phyloP scores from a whole-genome alignment of 2,888 invertebrate species.

The Bembecia ichneumoniformis region DNA sequence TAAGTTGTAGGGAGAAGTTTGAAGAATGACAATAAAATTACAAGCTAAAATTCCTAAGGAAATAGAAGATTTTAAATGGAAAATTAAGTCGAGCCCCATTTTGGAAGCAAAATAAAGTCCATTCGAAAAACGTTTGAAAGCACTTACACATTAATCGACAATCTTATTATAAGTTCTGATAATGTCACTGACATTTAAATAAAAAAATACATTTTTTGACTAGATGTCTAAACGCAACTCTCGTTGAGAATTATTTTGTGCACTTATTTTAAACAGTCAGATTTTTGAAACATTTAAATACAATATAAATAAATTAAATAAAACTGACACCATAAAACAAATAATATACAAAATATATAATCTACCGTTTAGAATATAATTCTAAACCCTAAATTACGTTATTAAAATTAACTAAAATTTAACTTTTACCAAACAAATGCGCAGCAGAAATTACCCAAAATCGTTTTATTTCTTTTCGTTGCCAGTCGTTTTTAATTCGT shows the following conservation, averaged over 20 bases:
- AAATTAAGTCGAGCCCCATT: slow-evolving; percentile 25
- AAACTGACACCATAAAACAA: neutral
- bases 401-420: neutral
- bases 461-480: slow-evolving; percentile 36
- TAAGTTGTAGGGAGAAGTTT: slow-evolving; percentile 26
- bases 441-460: neutral
- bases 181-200: slow-evolving; percentile 62
- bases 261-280: neutral
- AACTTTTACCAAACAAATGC: neutral
- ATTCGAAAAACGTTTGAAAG: slow-evolving; percentile 57
- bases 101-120: slow-evolving; percentile 35
- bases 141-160: slow-evolving; percentile 58
- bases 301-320: neutral
- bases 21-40: slow-evolving; percentile 39
- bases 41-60: slow-evolving; percentile 33
- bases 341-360: neutral
- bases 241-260: neutral
- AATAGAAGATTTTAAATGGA: slow-evolving; percentile 29
- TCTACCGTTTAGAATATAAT: neutral
- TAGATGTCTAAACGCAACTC: slow-evolving; percentile 33
- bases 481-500: slow-evolving; percentile 26
- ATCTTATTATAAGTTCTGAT: slow-evolving; percentile 67
- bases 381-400: neutral
- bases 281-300: neutral
- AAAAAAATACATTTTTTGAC: slow-evolving; percentile 43